Evolutionary conservation across 2,888 invertebrate genomes (phyloP).

Genomic region (Latrodectus elegans): DNA sequence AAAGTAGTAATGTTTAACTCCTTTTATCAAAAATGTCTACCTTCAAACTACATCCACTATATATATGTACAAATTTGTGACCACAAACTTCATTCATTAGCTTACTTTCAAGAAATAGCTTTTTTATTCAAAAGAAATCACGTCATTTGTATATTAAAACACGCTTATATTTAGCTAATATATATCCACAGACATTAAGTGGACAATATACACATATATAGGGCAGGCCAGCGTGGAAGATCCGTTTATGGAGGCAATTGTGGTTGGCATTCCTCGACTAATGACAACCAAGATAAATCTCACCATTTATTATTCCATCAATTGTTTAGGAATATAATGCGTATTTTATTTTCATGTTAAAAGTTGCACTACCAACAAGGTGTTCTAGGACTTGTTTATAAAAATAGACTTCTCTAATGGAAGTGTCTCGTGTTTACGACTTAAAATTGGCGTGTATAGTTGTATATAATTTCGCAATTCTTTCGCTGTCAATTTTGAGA

Average conservation of each 20-base stretch:
- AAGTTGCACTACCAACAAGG: conserved; percentile 69
- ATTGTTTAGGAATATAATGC: conserved; percentile 61
- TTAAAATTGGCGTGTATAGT: conserved; percentile 49
- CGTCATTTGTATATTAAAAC: conserved; percentile 68
- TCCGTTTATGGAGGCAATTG: conserved; percentile 64
- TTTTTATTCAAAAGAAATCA: conserved; percentile 66
- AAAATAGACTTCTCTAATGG: conserved; percentile 70
- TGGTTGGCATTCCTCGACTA: conserved; percentile 58
- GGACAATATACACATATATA: conserved; percentile 67
- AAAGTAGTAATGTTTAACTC: conserved; percentile 62
- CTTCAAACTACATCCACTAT: conserved; percentile 67
- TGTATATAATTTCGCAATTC: conserved; percentile 16
- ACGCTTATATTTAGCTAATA: conserved; percentile 68
- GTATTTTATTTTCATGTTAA: conserved; percentile 66
- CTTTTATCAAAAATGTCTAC: conserved; percentile 68
- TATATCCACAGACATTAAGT: conserved; percentile 57
- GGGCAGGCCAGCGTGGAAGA: conserved; percentile 69
- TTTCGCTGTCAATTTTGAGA: background rate
- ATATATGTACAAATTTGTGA: conserved; percentile 69
- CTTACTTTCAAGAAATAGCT: conserved; percentile 69
- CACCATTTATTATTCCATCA: conserved; percentile 65
- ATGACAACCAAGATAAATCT: conserved; percentile 69
- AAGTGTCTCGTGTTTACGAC: conserved; percentile 57
- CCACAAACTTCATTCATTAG: conserved; percentile 64
- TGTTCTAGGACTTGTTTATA: conserved; percentile 68